Base-by-base conservation (phyloP, 2,888 invertebrate species). In the Melinopterus prodromus region DNA sequence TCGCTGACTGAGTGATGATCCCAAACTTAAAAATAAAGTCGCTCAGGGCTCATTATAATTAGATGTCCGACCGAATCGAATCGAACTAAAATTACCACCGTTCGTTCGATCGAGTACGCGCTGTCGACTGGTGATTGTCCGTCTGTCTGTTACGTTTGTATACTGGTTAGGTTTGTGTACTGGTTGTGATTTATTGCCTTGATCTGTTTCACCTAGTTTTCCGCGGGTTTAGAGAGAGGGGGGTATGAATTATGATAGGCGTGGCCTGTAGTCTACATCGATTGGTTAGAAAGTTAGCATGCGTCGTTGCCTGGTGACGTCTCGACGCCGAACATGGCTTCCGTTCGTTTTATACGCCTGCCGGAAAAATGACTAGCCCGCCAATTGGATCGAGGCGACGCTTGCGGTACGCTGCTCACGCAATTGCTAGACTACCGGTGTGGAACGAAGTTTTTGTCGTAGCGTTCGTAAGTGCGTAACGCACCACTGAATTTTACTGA, bases 291-390 rank as follows among this genome's bases (percentile, higher is more conserved):
- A 71, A 82, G 80, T 81, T 83, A 82, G 84, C 85, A 84, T 85
- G 87, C 87, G 87, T 85, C 86, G 86, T 83, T 82, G 82, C 81
- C 81, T 79, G 83, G 83, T 83, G 85, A 82, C 86, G 86, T 83
- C 86, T 84, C 86, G 87, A 85, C 87, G 87, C 85, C 85, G 81
- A 86, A 85, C 82, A 86, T 86, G 86, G 86, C 85, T 71, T 75
- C 82, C 76, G 76, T 53, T 53, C 53, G 5, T 53, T 53, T 53
- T 53, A n/a, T n/a, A 53, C 53, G 12, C 53, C 9, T 2, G 12
- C 5, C 1, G 53, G 7, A 53, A 53, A 53, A 53, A 53, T 53
- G 2, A 1, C 53, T 12, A 12, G 53, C 53, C 53, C 9, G 53
- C 53, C 53, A 53, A 53, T 53, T 7, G 12, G 7, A 53, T 53